Base-by-base conservation (phyloP, 2,888 invertebrate genomes). In the Orthosia cruda region DNA sequence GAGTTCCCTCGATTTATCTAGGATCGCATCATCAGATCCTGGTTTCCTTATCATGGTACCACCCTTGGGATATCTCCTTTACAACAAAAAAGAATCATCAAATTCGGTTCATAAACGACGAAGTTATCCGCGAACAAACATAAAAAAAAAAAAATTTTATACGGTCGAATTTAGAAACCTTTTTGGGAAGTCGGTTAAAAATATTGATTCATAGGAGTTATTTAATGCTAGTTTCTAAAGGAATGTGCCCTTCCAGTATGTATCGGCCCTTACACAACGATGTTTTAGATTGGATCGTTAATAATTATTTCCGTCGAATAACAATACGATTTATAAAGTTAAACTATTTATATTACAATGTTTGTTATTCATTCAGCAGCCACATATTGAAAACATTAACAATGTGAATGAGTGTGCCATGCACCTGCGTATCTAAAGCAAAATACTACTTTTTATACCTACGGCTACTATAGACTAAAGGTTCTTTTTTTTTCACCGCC, bases 251-350 rank as follows among this genome's bases (percentile, higher is more conserved):
- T 78, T 80, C 67, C 32, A 47, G 32, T 66, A 32, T 64, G 47
- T 23, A 54, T 18, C 23, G 49, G 20, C 12, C 52, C 66, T 78
- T 63, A 69, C 55, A 66, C 57, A 70, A 79, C 57, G 45, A 65
- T 81, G 75, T 84, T 82, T 77, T 80, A 76, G 68, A 74, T 79
- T 64, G 77, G 26, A 81, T 73, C 59, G 66, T 68, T 78, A 72
- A 74, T 78, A 81, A 77, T 77, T 72, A 81, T 84, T 84, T 83
- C 81, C 73, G 52, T 50, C 47, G 52, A 80, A 84, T 84, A 87
- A 87, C 88, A 87, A 84, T 82, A 77, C 65, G 72, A 82, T 86
- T 80, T 80, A 87, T 84, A 78, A 81, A 70, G 73, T 77, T 61
- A 70, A 77, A 78, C 69, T 75, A 82, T 83, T 84, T 76, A 73